These are phyloP conservation scores for Tupaia chinensis DNA, from an alignment of 2,113 vertebrate species.

Conservation along the genomic window DNA sequence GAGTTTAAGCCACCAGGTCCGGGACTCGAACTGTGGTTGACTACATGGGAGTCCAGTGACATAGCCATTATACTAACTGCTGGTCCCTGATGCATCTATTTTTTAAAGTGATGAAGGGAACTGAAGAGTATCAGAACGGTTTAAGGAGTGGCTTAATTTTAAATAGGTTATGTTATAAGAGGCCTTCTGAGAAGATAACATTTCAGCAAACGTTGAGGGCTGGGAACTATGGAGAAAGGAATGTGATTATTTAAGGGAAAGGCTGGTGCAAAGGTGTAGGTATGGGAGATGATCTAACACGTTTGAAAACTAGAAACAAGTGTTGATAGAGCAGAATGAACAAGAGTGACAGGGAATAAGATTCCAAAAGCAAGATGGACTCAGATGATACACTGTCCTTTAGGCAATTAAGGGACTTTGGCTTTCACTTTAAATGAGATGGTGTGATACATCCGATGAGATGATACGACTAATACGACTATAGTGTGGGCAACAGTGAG, in stretches of 20 bases:
- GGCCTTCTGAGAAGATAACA: not conserved
- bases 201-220: not conserved
- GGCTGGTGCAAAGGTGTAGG: not conserved
- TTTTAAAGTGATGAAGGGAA: not conserved
- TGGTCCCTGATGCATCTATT: too few relatives aligned
- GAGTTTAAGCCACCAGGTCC: too few relatives aligned
- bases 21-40: too few relatives aligned
- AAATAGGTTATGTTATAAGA: not conserved
- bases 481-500: not conserved
- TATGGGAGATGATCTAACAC: not conserved
- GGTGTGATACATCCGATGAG: not conserved
- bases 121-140: not conserved
- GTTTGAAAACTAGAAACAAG: not conserved
- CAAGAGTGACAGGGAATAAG: not conserved
- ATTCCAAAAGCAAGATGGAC: not conserved
- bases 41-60: too few relatives aligned
- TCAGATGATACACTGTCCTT: fast-evolving
- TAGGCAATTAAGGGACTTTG: not conserved
- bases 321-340: not conserved
- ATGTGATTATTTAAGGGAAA: not conserved
- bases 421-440: not conserved
- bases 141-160: not conserved
- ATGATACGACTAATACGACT: not conserved
- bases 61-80: too few relatives aligned
- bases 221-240: not conserved